phyloP scores from a whole-genome alignment of 1,140 invertebrate genomes.

The Apis cerana region DNA sequence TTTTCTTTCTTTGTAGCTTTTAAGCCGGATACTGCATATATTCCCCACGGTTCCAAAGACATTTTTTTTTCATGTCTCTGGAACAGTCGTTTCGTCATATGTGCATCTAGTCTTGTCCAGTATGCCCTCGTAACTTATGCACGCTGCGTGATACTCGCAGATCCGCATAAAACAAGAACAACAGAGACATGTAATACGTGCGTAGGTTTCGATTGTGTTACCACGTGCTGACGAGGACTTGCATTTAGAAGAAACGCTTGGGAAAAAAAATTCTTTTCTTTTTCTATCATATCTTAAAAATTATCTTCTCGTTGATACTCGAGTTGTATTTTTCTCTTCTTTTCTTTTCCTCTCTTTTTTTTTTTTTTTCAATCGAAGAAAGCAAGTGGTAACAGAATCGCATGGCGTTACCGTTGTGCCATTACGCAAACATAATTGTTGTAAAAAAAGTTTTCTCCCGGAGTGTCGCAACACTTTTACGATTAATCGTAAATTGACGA shows the following conservation, averaged over 20 bases:
- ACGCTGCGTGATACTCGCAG: slow-evolving; percentile 44
- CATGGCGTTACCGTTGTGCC: slow-evolving; percentile 40
- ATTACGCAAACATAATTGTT: slow-evolving; percentile 23
- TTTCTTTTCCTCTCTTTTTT: background rate
- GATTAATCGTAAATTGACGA: background rate
- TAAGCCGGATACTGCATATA: slow-evolving; percentile 39
- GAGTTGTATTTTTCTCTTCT: background rate
- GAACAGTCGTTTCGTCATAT: slow-evolving; percentile 65
- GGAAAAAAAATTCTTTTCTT: background rate
- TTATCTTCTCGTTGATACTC: too few relatives aligned
- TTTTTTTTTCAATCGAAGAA: background rate
- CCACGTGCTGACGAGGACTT: slow-evolving; percentile 19
- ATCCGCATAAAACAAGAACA: slow-evolving; percentile 29
- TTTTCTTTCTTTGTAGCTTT: slow-evolving; percentile 23
- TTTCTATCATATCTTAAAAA: background rate
- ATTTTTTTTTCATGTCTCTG: background rate
- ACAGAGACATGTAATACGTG: slow-evolving; percentile 17
- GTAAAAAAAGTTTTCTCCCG: slow-evolving; percentile 22
- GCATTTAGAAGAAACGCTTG: slow-evolving; percentile 1
- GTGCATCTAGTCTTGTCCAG: slow-evolving; percentile 76
- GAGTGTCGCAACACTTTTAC: slow-evolving; percentile 21
- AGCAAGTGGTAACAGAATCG: slow-evolving; percentile 26
- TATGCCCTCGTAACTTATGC: slow-evolving; percentile 68
- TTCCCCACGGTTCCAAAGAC: slow-evolving; percentile 27
- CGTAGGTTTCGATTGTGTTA: slow-evolving; percentile 40